A percentile compares a stretch with the other conserved stretches of the same genome.
Evolutionary conservation across 2,113 vertebrate species (phyloP).

Genomic region (Podocnemis expansa): DNA sequence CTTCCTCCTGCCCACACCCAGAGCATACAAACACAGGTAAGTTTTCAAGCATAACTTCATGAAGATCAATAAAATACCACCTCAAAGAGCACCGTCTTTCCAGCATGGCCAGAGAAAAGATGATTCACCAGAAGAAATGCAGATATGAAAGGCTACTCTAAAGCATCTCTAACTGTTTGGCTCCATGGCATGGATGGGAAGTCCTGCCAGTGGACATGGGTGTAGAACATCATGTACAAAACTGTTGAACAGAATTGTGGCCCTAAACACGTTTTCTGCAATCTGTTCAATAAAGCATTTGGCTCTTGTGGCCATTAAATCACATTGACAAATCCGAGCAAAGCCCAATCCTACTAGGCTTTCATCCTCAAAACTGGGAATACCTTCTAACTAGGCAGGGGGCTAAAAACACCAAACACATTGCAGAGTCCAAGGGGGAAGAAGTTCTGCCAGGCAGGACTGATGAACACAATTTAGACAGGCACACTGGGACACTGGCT

Average conservation of each 20-base stretch:
- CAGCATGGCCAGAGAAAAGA: background rate
- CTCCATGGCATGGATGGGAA: background rate
- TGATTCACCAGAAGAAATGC: background rate
- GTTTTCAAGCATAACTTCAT: background rate
- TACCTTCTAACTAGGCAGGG: background rate
- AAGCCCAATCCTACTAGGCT: too few relatives aligned
- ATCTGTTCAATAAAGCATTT: background rate
- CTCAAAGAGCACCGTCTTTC: background rate
- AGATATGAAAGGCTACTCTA: background rate
- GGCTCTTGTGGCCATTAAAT: too few relatives aligned
- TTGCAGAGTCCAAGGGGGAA: background rate
- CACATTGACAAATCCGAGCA: too few relatives aligned
- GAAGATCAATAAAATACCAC: background rate
- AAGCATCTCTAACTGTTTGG: background rate
- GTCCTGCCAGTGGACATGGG: background rate
- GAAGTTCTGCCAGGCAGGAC: background rate
- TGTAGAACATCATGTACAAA: background rate
- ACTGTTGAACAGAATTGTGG: background rate
- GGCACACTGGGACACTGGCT: background rate
- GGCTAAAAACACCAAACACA: background rate
- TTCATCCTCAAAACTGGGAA: background rate
- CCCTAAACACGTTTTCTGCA: background rate
- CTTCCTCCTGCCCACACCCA: background rate
- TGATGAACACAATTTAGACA: background rate
- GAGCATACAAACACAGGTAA: background rate